phyloP scores from a whole-genome alignment of 2,888 invertebrate genomes.

The Lacanobia oleracea region DNA sequence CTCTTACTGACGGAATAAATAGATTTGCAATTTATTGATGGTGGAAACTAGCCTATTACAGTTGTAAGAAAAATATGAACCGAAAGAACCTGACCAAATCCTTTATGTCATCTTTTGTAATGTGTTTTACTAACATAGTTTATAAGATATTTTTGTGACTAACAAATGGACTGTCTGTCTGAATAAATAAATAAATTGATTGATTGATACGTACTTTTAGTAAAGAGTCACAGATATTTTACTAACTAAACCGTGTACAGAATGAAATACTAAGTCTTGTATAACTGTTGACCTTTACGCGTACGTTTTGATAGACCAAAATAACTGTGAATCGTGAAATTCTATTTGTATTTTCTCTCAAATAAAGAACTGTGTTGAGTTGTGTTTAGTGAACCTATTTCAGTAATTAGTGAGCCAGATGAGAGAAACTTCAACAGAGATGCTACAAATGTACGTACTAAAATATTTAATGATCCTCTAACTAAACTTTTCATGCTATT shows the following conservation, averaged over 20 bases:
- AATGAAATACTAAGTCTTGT: neutral
- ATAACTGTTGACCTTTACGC: neutral
- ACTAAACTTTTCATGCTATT: conserved; percentile 20
- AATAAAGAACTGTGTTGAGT: conserved; percentile 33
- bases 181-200: too few species aligned
- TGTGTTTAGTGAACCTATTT: conserved; percentile 42
- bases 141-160: too few species aligned
- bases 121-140: too few species aligned
- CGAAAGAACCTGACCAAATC: neutral
- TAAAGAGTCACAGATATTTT: neutral
- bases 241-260: neutral
- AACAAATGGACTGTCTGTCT: too few species aligned
- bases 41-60: too few species aligned
- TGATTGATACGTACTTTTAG: too few species aligned
- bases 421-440: conserved; percentile 34
- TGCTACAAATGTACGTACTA: conserved; percentile 7
- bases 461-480: conserved; percentile 30
- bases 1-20: too few species aligned
- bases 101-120: too few species aligned
- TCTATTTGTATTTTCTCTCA: conserved; percentile 29
- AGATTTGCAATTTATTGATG: too few species aligned
- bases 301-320: neutral
- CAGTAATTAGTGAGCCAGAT: conserved; percentile 51
- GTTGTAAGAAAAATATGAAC: too few species aligned
- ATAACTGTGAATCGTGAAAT: conserved; percentile 3